Evolutionary conservation across 2,797 vertebrate species (phyloP), one percentile per base, ranked within the genome.

Genomic region (Parauchenoglanis ngamensis): DNA sequence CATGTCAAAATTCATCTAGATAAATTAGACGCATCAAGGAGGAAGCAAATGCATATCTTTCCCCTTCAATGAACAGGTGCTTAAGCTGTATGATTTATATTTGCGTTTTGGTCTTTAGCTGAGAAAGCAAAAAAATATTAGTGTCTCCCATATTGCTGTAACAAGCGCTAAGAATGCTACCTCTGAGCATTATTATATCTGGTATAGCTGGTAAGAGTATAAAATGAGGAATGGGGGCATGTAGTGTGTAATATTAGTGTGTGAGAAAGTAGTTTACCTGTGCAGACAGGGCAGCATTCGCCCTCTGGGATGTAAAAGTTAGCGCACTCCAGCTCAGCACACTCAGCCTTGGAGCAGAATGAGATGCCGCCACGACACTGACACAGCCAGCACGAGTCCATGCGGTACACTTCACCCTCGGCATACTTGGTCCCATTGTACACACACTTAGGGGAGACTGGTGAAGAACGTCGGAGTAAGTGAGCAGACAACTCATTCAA

Each of bases 261-360:
- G 44, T 77, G 25, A 54, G n/a, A 61, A 56, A 52, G 40, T 40
- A 25, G 44, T 52, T 23, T 92, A 97, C 96, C 96, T 94, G 95
- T 94, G 91, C 96, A 97, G 89, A 97, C 94, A 0, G 96, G 95
- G 89, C 96, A 97, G 89, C 96, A 97, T 90, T 96, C 96, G 65
- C 96, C 95, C 85, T 97, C 95, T 1, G 96, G 96, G 90, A 96
- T 91, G 92, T 96, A 97, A 91, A 95, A 95, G 94, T 95, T 96
- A 81, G 96, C 94, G 87, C 96, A 97, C 90, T 96, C 93, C 77
- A 95, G 93, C 89, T 95, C 92, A 0, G 95, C 95, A 19, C 96
- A 97, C 87, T 97, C 96, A 0, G 94, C 94, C 91, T 95, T 96
- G 91, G 96, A 96, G 91, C 96, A 97, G 92, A 96, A 96, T 44